Conservation (phyloP, 2,888 invertebrate species). For the Phalangium opilio region DNA sequence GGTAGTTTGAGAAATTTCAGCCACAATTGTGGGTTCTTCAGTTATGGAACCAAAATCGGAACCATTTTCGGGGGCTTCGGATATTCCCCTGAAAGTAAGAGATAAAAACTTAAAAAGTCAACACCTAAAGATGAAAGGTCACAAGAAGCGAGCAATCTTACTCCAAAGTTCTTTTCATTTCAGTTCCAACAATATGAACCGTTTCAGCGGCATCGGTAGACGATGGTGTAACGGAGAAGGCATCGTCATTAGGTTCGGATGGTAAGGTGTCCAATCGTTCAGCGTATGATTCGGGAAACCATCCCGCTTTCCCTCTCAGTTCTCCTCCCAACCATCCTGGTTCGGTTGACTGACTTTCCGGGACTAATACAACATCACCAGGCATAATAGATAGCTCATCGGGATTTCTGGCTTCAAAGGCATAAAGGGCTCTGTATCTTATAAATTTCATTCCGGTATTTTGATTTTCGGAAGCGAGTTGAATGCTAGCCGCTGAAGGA, state of each 20-base stretch:
- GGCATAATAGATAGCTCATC: conserved; percentile 89
- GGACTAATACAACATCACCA: conserved; percentile 23
- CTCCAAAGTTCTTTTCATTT: conserved; percentile 22
- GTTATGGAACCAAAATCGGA: conserved; percentile 31
- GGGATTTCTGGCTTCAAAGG: conserved; percentile 75
- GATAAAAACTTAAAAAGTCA: too few relatives aligned
- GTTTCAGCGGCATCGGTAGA: conserved; percentile 16
- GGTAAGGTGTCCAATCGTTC: conserved; percentile 45
- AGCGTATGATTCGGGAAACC: conserved; percentile 94
- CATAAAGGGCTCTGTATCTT: conserved; percentile 79
- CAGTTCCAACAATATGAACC: conserved; percentile 22
- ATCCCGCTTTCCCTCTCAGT: conserved; percentile 74
- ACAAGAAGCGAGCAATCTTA: conserved; percentile 6
- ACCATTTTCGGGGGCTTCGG: conserved; percentile 50
- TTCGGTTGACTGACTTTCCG: conserved; percentile 67
- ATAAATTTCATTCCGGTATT: conserved; percentile 17
- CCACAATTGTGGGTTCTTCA: conserved; percentile 9
- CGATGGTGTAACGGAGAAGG: conserved; percentile 10
- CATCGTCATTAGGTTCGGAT: conserved; percentile 3
- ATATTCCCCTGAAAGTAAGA: conserved; percentile 45
- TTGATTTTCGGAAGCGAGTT: neutral
- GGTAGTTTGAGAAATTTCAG: conserved; percentile 17
- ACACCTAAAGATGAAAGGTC: conserved; percentile 4
- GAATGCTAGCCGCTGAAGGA: too few relatives aligned
- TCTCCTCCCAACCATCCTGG: conserved; percentile 96